A percentile compares a stretch with the other conserved stretches of the same genome.
phyloP scores from a whole-genome alignment of 2,888 invertebrate species.

The Pyrrhopygopsis socrates region DNA sequence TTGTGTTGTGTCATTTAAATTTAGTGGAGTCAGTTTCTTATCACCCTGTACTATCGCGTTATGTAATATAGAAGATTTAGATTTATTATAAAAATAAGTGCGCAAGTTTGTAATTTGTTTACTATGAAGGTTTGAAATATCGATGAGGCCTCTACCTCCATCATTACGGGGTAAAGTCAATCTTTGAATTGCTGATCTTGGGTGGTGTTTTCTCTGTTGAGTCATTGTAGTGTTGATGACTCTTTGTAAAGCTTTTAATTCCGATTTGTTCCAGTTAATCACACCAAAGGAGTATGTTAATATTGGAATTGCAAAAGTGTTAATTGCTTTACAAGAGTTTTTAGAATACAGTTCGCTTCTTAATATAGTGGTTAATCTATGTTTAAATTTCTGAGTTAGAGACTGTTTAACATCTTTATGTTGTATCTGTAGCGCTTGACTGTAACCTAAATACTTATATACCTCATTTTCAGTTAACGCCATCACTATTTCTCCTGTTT shows the following conservation, averaged over 20 bases:
- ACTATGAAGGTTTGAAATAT: slow-evolving; percentile 37
- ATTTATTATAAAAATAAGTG: slow-evolving; percentile 25
- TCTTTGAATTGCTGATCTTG: background rate
- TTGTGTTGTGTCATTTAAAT: background rate
- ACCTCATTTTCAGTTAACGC: background rate
- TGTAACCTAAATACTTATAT: background rate
- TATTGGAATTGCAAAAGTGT: slow-evolving; percentile 28
- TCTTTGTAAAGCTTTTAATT: background rate
- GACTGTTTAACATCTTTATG: background rate
- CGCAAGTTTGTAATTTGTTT: slow-evolving; percentile 27
- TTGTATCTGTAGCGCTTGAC: background rate
- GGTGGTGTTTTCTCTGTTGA: background rate
- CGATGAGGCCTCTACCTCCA: slow-evolving; percentile 45
- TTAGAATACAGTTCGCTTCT: background rate
- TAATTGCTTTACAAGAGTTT: background rate
- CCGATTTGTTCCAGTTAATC: slow-evolving; percentile 34
- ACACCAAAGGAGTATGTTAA: slow-evolving; percentile 41
- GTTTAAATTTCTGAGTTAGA: background rate
- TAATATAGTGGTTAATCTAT: background rate
- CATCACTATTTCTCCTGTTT: background rate
- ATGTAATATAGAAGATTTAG: slow-evolving; percentile 13
- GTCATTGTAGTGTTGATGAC: background rate
- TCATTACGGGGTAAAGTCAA: background rate
- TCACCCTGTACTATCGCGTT: slow-evolving; percentile 87
- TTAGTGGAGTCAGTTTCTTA: slow-evolving; percentile 19